These are phyloP conservation scores for Halocynthia roretzi DNA, from an alignment of 23 tunicate genomes.

Conservation along the genomic window DNA sequence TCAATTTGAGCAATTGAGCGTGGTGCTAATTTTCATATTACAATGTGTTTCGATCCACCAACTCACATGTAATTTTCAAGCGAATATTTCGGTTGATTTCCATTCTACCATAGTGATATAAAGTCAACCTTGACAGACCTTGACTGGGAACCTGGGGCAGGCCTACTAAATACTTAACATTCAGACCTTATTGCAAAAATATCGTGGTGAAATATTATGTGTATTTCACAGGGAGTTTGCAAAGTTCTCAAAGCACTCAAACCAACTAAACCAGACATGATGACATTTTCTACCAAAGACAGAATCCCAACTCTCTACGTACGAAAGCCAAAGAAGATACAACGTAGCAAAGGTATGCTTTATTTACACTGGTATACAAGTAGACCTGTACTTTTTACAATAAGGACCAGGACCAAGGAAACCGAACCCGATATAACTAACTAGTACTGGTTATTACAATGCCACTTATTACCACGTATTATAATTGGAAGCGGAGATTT, in stretches of 20 bases:
- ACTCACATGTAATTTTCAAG: neutral
- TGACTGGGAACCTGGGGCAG: no score
- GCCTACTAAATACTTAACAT: no score
- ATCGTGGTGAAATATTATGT: neutral
- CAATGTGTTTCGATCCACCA: neutral
- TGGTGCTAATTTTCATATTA: neutral
- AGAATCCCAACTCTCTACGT: neutral
- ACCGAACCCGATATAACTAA: no score
- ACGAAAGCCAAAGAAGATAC: neutral
- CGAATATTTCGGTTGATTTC: neutral
- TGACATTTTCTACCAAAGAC: neutral
- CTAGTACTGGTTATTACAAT: no score
- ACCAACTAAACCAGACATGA: slow-evolving; percentile 36
- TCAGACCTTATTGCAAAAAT: neutral
- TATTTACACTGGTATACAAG: no score
- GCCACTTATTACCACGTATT: no score
- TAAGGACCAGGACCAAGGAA: no score
- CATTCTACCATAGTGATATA: neutral
- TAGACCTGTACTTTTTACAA: no score
- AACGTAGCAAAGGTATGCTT: neutral
- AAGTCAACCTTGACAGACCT: no score
- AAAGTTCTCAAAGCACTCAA: slow-evolving; percentile 42
- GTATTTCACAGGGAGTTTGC: slow-evolving; percentile 55
- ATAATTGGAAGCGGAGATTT: no score
- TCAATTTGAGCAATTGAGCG: no score